These are phyloP conservation scores for Halocynthia aurantium DNA, from an alignment of 23 tunicate genomes.

Conservation along the genomic window DNA sequence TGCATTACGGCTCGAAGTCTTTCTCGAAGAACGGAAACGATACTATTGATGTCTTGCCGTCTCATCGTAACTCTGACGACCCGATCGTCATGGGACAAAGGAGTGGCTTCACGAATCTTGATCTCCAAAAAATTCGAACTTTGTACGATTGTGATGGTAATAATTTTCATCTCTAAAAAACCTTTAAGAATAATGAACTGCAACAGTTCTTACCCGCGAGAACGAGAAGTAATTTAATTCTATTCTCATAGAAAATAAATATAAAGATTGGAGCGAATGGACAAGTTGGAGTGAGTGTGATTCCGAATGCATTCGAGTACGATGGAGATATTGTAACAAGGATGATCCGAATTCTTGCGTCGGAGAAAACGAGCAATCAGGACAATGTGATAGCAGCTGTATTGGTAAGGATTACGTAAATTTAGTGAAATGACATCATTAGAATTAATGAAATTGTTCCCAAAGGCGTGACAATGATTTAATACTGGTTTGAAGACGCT, in stretches of 20 bases:
- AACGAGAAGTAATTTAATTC: no score
- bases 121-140: constrained; percentile 37
- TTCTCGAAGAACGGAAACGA: constrained; percentile 50
- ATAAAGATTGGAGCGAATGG: constrained; percentile 51
- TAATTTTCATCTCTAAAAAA: no score
- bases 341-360: constrained; percentile 12
- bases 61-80: constrained; percentile 12
- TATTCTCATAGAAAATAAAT: background rate
- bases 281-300: constrained; percentile 62
- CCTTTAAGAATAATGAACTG: no score
- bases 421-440: no score
- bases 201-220: no score
- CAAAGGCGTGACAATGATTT: no score
- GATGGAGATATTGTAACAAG: constrained; percentile 38
- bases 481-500: no score
- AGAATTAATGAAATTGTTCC: no score
- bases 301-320: constrained; percentile 27
- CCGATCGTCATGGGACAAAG: constrained; percentile 47
- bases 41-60: constrained; percentile 33
- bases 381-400: constrained; percentile 27
- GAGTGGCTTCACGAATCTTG: constrained; percentile 31
- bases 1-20: constrained; percentile 50
- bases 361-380: constrained; percentile 10
- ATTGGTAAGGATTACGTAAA: no score
- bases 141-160: constrained; percentile 30